phyloP scores from a whole-genome alignment of 2,888 invertebrate genomes.

The Rotaria sp. region DNA sequence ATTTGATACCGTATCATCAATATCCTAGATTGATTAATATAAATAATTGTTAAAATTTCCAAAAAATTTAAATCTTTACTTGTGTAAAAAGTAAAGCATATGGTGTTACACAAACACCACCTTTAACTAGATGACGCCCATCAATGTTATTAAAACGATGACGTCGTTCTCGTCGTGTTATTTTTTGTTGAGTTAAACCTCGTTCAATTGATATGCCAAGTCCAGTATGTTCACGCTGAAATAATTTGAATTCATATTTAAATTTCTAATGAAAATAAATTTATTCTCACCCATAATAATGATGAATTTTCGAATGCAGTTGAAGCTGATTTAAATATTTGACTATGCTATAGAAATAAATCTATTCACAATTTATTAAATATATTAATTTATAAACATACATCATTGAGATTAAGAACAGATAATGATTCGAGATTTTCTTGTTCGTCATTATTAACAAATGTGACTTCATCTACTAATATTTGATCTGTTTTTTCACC shows the following conservation, averaged over 20 bases:
- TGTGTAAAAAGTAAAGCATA: neutral
- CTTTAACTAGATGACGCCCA: neutral
- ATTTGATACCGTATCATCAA: neutral
- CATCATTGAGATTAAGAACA: neutral
- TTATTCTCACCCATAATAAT: neutral
- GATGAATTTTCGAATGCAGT: neutral
- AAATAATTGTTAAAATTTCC: too few species aligned
- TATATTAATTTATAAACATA: neutral
- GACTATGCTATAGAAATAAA: neutral
- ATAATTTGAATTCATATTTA: neutral
- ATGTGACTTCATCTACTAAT: neutral
- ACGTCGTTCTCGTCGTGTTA: conserved; percentile 13
- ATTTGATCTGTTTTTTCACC: neutral
- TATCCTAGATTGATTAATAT: neutral
- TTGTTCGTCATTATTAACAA: neutral
- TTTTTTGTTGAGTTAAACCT: conserved; percentile 16
- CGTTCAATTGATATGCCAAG: neutral
- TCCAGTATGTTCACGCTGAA: neutral
- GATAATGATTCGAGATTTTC: neutral
- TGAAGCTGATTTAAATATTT: neutral
- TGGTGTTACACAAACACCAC: conserved; percentile 1
- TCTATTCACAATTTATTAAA: neutral
- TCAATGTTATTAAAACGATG: neutral
- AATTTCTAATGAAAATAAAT: too few species aligned
- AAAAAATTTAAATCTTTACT: neutral